These are phyloP conservation scores for Acromyrmex echinatior DNA, from an alignment of 1,140 invertebrate genomes.

Conservation along the genomic window DNA sequence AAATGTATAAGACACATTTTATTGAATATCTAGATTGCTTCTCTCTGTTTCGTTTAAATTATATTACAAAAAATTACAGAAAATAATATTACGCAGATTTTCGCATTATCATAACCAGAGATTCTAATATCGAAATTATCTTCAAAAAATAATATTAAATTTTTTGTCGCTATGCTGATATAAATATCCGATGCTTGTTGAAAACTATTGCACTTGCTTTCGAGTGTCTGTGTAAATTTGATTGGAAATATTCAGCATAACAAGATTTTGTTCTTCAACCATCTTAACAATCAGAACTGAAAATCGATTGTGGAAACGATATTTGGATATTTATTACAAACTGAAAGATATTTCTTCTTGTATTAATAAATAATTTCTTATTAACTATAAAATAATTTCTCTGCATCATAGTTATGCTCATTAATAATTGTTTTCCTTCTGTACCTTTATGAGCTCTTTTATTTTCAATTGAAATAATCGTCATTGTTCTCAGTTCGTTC, in stretches of 20 bases:
- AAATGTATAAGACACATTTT: conserved; percentile 41
- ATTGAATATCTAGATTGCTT: conserved; percentile 25
- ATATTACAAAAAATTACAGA: background rate
- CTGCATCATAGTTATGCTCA: background rate
- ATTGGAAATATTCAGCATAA: background rate
- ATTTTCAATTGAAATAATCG: conserved; percentile 10
- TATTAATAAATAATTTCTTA: background rate
- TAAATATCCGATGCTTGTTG: background rate
- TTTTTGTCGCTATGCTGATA: background rate
- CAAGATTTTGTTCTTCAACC: background rate
- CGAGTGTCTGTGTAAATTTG: background rate
- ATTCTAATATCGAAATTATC: background rate
- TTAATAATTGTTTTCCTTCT: background rate
- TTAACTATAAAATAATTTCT: background rate
- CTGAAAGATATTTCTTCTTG: background rate
- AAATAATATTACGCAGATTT: conserved; percentile 16
- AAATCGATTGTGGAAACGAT: background rate
- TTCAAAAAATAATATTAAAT: background rate
- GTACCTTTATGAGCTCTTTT: background rate
- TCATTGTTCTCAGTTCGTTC: background rate
- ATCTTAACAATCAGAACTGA: background rate
- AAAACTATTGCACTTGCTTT: background rate
- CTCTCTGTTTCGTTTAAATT: conserved; percentile 2
- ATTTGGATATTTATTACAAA: background rate
- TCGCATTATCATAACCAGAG: background rate